Percentiles rank a stretch among this genome's conserved stretches.
phyloP scores from a whole-genome alignment of 2,888 invertebrate species.

The Vesta saturnalis region DNA sequence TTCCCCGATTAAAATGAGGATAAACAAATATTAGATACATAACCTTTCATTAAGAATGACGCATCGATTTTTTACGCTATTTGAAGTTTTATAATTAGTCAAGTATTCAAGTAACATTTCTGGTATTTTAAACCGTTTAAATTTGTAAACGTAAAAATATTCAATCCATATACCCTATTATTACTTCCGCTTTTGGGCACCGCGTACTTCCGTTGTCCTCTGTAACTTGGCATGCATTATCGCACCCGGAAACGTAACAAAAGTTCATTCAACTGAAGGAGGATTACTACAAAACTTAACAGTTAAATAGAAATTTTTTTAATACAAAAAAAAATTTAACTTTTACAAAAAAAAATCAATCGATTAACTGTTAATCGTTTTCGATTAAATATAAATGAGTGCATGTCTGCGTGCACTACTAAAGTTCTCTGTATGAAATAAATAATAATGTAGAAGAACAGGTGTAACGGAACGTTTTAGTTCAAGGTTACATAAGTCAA shows the following conservation, averaged over 20 bases:
- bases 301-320: too few relatives aligned
- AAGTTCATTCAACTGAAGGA: constrained; percentile 20
- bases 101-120: too few relatives aligned
- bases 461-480: constrained; percentile 7
- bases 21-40: too few relatives aligned
- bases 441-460: neutral
- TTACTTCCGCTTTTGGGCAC: constrained; percentile 21
- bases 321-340: neutral
- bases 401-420: neutral
- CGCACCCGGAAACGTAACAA: constrained; percentile 28
- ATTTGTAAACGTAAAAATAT: too few relatives aligned
- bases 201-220: neutral
- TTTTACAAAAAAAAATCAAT: neutral
- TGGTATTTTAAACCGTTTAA: too few relatives aligned
- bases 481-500: constrained; percentile 4
- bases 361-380: neutral
- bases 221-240: constrained; percentile 24
- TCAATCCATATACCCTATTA: neutral
- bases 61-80: too few relatives aligned
- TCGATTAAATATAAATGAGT: neutral
- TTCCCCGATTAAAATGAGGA: too few relatives aligned
- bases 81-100: too few relatives aligned
- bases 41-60: too few relatives aligned
- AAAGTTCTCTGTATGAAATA: neutral
- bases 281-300: too few relatives aligned